Base-by-base conservation (phyloP, 2,888 invertebrate genomes). In the Lasioglossum oenotherae region DNA sequence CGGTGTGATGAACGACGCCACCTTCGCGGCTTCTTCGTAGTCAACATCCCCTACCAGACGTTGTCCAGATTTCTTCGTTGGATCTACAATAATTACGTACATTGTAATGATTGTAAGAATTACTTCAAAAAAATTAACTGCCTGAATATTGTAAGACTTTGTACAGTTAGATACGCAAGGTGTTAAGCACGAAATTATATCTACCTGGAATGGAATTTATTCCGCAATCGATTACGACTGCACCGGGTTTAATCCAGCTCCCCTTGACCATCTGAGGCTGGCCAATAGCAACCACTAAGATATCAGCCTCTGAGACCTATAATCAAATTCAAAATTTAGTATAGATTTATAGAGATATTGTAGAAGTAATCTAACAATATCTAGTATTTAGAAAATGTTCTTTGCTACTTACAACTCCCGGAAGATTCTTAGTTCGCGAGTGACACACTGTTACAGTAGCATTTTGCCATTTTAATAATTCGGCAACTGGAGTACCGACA, bases 391-490 rank as follows among this genome's bases (percentile, higher is more conserved):
- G 8, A 31, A 38, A 2, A 8, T 27, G 23, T 46, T 38, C 8
- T 6, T 38, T 0, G 44, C 53, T 27, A 90, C 95, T 90, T 93
- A 98, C 98, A 93, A 97, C 96, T 95, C 97, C 96, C 80, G 96
- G 96, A 85, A 99, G 95, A 95, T 99, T 97, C 93, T 96, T 97
- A 0, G 99, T 99, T 95, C 97, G 98, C 0, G 99, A 99, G 95
- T 99, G 99, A 93, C 99, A 99, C 60, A 99, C 97, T 0, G 99
- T 99, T 5, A 99, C 99, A 0, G 99, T 99, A 1, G 99, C 99
- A 95, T 99, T 96, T 91, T 98, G 97, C 99, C 99, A 99, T 95
- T 99, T 98, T 60, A 99, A 96, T 49, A 99, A 96, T 95, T 99
- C 99, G 0, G 99, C 97, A 87, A 98, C 98, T 0, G 99, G 99